These are phyloP conservation scores for Loris lydekkerianus DNA, from an alignment of 2,797 vertebrate genomes.

Conservation along the genomic window DNA sequence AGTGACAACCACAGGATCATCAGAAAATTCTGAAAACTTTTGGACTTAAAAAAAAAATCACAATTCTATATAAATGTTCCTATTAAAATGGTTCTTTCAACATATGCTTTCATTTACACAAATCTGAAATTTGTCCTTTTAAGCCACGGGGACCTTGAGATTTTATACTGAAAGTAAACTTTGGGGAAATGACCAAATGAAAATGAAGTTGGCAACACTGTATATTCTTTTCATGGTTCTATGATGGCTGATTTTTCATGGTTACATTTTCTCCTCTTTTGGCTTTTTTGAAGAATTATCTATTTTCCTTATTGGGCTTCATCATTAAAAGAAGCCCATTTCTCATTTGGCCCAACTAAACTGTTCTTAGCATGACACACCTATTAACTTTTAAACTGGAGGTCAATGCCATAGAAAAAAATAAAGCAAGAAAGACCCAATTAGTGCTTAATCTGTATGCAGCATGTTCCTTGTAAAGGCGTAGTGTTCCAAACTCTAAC, in stretches of 20 bases:
- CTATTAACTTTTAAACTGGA: not conserved
- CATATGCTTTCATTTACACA: slow-evolving; percentile 63
- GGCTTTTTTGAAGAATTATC: slow-evolving; percentile 24
- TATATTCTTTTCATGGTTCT: not conserved
- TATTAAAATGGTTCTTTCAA: not conserved
- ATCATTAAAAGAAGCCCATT: slow-evolving; percentile 35
- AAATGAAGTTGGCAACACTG: slow-evolving; percentile 62
- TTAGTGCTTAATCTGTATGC: not conserved
- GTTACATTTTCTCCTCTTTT: not conserved
- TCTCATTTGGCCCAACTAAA: slow-evolving; percentile 5
- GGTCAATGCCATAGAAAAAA: not conserved
- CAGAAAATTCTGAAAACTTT: not conserved
- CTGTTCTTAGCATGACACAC: not conserved
- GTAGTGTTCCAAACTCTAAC: not conserved
- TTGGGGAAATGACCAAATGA: slow-evolving; percentile 27
- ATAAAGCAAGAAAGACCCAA: not conserved
- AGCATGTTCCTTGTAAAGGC: not conserved
- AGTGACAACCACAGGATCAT: not conserved
- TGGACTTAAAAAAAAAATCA: not conserved
- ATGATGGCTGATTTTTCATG: slow-evolving; percentile 18
- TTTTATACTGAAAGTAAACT: slow-evolving; percentile 52
- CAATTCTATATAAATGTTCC: not conserved
- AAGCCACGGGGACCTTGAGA: not conserved
- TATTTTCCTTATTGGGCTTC: not conserved
- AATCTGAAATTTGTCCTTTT: not conserved